Percentiles rank a stretch among this genome's conserved stretches.
These are phyloP conservation scores for Aldabrachelys gigantea DNA, from an alignment of 2,113 vertebrate species.

Conservation along the genomic window DNA sequence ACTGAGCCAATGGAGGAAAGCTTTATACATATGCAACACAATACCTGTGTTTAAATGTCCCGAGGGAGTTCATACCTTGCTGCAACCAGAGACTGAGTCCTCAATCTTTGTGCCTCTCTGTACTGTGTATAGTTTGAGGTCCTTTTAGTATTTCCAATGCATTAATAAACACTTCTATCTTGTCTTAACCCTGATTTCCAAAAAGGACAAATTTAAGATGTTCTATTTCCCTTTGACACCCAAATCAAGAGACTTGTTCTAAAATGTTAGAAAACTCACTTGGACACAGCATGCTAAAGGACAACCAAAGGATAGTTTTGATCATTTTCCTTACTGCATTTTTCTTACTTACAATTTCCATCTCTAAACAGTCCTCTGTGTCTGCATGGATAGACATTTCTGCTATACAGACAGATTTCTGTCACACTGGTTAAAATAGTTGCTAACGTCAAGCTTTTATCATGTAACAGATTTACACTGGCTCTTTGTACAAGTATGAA, in stretches of 20 bases:
- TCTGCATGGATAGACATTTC: not conserved
- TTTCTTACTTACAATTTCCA: not conserved
- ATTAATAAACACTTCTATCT: not conserved
- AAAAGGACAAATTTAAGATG: not conserved
- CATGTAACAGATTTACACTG: not conserved
- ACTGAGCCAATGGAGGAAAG: not conserved
- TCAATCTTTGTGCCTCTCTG: not conserved
- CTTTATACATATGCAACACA: not conserved
- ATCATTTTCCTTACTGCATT: not conserved
- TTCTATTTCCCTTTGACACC: not conserved
- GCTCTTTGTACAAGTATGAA: not conserved
- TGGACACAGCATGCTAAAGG: not conserved
- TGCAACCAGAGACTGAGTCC: not conserved
- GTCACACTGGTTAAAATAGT: rapidly evolving
- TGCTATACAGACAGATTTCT: not conserved
- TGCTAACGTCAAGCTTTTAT: not conserved
- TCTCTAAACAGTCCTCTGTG: not conserved
- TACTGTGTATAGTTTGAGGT: not conserved
- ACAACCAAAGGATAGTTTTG: not conserved
- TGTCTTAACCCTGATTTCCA: not conserved
- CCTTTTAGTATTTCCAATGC: not conserved
- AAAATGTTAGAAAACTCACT: not conserved
- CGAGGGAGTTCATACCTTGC: not conserved
- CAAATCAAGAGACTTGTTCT: not conserved
- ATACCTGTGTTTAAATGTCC: not conserved